Base-by-base conservation (phyloP, 2,888 invertebrate genomes). In the Cephonodes hylas region DNA sequence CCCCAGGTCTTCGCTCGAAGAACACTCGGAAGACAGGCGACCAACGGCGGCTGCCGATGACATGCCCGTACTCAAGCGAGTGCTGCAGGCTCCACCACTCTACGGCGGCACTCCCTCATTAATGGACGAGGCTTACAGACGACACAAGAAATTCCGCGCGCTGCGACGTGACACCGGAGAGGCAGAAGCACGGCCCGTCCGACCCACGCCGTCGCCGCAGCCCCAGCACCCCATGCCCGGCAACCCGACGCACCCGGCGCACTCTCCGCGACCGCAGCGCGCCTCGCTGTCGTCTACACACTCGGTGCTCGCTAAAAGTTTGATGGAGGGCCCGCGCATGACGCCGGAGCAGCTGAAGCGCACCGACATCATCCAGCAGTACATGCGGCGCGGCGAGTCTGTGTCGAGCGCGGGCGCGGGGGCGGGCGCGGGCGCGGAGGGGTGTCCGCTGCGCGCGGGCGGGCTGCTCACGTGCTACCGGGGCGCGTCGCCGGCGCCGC, bases 101-200 rank as follows among this genome's bases (percentile, higher is more conserved):
- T 97, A 97, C 86, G 97, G 97, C 86, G 97, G 97, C 81, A 97
- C 97, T 62, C 96, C 96, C 81, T 96, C 96, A 1, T 89, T 98
- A 63, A 98, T 98, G 97, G 97, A 98, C 84, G 98, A 97, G 88
- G 97, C 97, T 15, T 98, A 98, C 93, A 97, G 98, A 84, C 98
- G 98, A 65, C 98, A 98, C 93, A 98, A 98, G 89, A 98, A 98
- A 87, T 98, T 98, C 94, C 95, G 98, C 48, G 97, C 97, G 1
- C 92, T 97, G 81, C 93, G 97, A 25, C 96, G 96, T 73, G 97
- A 97, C 80, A 95, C 95, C 1, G 96, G 96, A 46, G 97, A 97
- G 78, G 96, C 96, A 1, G 96, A 95, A 68, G 88, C 89, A 60
- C 84, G 88, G 60, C 83, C 85, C 20, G 80, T 80, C 68, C 81